Base-by-base conservation (phyloP, 2,113 vertebrate genomes). In the Hippocampus zosterae region DNA sequence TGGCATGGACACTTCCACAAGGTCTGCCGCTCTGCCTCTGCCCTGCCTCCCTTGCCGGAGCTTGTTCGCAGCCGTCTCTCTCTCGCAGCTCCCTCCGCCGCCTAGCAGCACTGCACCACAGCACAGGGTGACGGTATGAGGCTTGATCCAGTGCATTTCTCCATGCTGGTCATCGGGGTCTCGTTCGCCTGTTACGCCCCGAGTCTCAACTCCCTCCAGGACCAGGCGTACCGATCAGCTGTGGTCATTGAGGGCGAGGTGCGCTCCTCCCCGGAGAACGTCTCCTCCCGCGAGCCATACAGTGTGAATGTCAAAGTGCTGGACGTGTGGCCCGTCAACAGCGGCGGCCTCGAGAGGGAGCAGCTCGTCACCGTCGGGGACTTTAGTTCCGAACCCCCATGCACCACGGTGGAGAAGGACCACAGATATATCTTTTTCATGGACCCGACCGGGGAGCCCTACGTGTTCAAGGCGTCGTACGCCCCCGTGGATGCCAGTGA, bases 191-290 rank as follows among this genome's bases (percentile, higher is more conserved):
- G 96, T 91, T 96, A 96, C 92, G 93, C 95, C 93, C 96, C 96
- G 92, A 95, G 94, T 92, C 93, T 95, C 84, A 95, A 94, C 91
- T 96, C 95, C 71, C 93, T 96, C 87, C 95, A 96, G 93, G 95
- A 96, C 89, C 95, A 95, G 94, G 95, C 95, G 87, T 95, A 95
- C 93, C 92, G 92, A 86, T 92, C 96, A 42, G 93, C 96, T 68
- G 96, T 96, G 92, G 96, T 97, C 88, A 94, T 98, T 89, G 96
- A 98, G 93, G 96, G 95, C 92, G 95, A 94, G 93, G 95, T 96
- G 87, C 94, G 95, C 91, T 94, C 94, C 75, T 91, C 94, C 84
- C 93, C 91, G 84, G 91, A 92, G 88, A 95, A 95, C 91, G 90
- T 90, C 92, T 93, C 93, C 92, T 92, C 93, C 89, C 91, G 91